Evolutionary conservation across 37 sponge, comb jelly and placozoan genomes (phyloP), one percentile per base, ranked within the genome.

Genomic region (Crambe crambe): DNA sequence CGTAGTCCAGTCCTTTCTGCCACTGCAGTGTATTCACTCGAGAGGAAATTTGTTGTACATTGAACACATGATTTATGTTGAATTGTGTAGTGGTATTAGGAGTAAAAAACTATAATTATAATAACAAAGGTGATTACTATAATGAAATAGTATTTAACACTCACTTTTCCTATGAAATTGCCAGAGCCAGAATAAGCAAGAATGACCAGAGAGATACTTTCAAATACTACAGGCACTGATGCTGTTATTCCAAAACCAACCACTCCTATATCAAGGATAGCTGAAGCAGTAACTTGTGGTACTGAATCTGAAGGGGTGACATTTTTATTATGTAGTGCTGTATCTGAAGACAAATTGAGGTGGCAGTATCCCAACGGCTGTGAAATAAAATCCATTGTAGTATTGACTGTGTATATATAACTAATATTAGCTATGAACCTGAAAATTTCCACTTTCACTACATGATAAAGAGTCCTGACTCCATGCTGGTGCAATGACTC

Each of bases 1-100:
- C 76, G 67, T 75, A 83, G 60, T 83, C 80, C n/a, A 73, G 60
- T 82, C 69, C 89, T 56, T 58, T 74, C 36, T 84, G 37, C 62
- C 78, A 79, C 25, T 29, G 59, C 57, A 89, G 68, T 38, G 37
- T 12, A 21, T 22, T 74, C 42, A 89, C 80, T 35, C 68, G 42
- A 75, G 75, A 65, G 18, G 84, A 68, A 60, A 89, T 26, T 31
- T 36, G 0, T 23, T 54, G 58, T 2, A 3, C 68, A 32, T 56
- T 31, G 29, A 70, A 70, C 9, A 9, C 34, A 40, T 6, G n/a
- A 31, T 2, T 27, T 25, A 42, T 4, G 0, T 4, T 38, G 8
- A 31, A 21, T 36, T 32, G 12, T 64, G 30, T 54, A 18, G 39
- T 25, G 17, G 25, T 9, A 47, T 47, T 47, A 12, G 51, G 12